phyloP scores from a whole-genome alignment of 2,113 vertebrate species.

The Eira barbara region DNA sequence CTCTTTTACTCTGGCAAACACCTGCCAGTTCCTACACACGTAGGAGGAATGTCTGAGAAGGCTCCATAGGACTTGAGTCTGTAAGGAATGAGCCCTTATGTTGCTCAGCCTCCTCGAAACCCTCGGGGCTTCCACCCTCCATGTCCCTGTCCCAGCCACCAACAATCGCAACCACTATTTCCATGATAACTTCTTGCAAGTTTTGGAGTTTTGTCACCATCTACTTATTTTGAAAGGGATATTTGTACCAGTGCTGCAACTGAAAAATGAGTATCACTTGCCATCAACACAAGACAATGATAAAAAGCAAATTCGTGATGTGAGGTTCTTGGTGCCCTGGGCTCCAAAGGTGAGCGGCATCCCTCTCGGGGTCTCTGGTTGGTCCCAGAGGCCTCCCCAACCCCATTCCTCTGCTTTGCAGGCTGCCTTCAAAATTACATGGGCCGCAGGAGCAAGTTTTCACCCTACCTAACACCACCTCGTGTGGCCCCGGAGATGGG shows the following conservation, averaged over 20 bases:
- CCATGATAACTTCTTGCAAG: background rate
- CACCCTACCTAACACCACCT: too few relatives aligned
- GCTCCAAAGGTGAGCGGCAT: background rate
- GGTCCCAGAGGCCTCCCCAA: background rate
- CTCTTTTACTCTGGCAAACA: background rate
- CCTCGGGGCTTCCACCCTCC: background rate
- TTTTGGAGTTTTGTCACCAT: background rate
- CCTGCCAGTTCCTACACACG: background rate
- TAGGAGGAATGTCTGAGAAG: background rate
- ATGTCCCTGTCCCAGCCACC: background rate
- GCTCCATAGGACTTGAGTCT: background rate
- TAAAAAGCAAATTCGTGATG: background rate
- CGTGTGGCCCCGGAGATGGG: rapidly evolving
- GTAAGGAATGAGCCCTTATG: background rate
- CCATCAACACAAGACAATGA: background rate
- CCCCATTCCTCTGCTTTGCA: background rate
- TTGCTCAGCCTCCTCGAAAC: background rate
- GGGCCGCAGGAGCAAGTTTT: background rate
- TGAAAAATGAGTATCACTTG: background rate
- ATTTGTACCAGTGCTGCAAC: background rate
- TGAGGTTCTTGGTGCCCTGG: background rate
- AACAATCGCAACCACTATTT: background rate
- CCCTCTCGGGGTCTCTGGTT: background rate
- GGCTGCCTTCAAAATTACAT: background rate
- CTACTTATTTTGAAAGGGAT: background rate